Conservation (phyloP, 2,888 invertebrate genomes). For the Junonia oenone region DNA sequence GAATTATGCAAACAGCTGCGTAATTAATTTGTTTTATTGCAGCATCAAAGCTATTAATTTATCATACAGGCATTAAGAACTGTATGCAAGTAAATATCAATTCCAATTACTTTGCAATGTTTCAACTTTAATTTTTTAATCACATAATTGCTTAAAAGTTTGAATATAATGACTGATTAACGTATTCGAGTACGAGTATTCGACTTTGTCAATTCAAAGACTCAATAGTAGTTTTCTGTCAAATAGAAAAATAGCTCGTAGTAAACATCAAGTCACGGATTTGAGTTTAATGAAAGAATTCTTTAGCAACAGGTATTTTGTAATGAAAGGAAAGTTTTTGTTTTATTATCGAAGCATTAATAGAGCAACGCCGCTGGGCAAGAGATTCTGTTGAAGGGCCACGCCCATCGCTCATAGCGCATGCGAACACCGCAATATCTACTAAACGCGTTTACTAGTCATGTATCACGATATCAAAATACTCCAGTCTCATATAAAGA, state of each 20-base stretch:
- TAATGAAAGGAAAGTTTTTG: not conserved
- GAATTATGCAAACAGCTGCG: not conserved
- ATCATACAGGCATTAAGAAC: too few species aligned
- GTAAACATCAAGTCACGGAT: not conserved
- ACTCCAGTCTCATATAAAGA: too few species aligned
- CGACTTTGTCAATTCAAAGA: too few species aligned
- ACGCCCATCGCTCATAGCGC: slow-evolving; percentile 31
- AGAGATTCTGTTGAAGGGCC: slow-evolving; percentile 22
- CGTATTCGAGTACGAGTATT: too few species aligned
- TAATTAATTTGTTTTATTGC: not conserved
- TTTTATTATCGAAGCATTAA: slow-evolving; percentile 13
- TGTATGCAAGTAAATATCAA: too few species aligned
- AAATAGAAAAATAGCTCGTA: too few species aligned
- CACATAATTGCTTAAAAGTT: too few species aligned
- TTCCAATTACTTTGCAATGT: too few species aligned
- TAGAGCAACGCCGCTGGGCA: slow-evolving; percentile 13
- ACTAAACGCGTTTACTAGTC: slow-evolving; percentile 14
- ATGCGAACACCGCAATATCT: slow-evolving; percentile 19
- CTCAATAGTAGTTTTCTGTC: too few species aligned
- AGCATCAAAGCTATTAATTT: not conserved
- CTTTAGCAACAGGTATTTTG: not conserved
- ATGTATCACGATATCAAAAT: not conserved
- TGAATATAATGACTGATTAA: too few species aligned
- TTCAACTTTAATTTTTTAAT: too few species aligned
- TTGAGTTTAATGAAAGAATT: not conserved